Evolutionary conservation across 2,797 vertebrate genomes (phyloP).

Genomic region (Acanthornis magna): DNA sequence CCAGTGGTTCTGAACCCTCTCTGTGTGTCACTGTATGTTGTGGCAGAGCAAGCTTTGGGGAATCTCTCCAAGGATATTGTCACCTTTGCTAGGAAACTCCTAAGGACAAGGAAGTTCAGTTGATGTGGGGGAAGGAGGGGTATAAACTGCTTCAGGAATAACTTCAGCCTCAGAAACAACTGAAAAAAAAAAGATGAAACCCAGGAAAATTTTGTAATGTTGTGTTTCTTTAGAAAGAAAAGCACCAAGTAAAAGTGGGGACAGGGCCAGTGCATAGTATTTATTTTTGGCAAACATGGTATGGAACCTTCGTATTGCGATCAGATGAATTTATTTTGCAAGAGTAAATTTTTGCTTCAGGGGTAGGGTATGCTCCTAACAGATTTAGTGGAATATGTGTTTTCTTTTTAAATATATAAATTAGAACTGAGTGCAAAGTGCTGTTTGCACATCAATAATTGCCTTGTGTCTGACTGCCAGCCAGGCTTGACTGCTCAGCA

Average conservation of each 20-base stretch:
- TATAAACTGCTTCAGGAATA: neutral
- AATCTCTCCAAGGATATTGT: neutral
- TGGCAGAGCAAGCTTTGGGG: neutral
- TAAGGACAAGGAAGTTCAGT: neutral
- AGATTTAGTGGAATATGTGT: neutral
- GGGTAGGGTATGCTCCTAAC: neutral
- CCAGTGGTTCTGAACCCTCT: neutral
- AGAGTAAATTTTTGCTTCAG: conserved; percentile 4
- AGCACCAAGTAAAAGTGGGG: neutral
- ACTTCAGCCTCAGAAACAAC: neutral
- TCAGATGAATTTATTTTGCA: conserved; percentile 2
- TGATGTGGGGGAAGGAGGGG: neutral
- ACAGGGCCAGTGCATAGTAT: neutral
- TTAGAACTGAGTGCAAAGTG: neutral
- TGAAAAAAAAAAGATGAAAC: neutral
- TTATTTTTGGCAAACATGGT: neutral
- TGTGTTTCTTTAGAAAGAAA: neutral
- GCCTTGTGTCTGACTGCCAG: neutral
- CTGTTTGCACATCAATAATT: conserved; percentile 19
- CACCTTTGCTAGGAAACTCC: neutral
- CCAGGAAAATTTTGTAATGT: accelerated
- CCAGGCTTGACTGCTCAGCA: neutral
- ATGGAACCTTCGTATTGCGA: neutral
- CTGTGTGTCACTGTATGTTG: neutral
- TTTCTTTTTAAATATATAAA: conserved; percentile 40